These are phyloP conservation scores for Malurus cyaneus DNA, from an alignment of 2,113 vertebrate genomes.

Conservation along the genomic window DNA sequence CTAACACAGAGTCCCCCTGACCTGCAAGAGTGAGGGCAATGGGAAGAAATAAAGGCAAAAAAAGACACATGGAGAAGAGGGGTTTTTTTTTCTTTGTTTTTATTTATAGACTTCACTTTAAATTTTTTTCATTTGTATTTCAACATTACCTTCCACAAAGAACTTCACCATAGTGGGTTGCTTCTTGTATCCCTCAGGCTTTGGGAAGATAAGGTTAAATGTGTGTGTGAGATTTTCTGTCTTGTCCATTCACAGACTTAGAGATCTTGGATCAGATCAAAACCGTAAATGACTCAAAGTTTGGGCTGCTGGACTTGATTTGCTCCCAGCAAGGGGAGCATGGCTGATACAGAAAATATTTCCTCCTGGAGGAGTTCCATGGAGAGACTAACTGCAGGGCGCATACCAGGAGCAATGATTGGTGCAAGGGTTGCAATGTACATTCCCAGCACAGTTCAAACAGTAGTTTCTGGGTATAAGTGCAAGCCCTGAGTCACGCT, in stretches of 20 bases:
- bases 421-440: background rate
- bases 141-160: accelerated
- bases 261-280: background rate
- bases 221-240: background rate
- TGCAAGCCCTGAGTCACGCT: background rate
- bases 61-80: background rate
- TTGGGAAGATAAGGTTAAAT: background rate
- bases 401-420: background rate
- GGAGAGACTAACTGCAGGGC: background rate
- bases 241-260: background rate
- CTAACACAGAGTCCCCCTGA: background rate
- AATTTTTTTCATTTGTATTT: background rate
- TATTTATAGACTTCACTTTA: background rate
- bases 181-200: background rate
- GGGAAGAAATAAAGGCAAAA: background rate
- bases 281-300: background rate
- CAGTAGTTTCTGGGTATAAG: background rate
- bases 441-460: background rate
- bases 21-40: background rate
- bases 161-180: background rate
- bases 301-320: background rate
- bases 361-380: conserved; percentile 21
- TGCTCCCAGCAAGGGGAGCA: conserved; percentile 4
- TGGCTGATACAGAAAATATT: conserved; percentile 34
- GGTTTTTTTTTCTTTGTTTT: background rate